These are phyloP conservation scores for Paguma larvata DNA, from an alignment of 2,797 vertebrate genomes.

Conservation along the genomic window DNA sequence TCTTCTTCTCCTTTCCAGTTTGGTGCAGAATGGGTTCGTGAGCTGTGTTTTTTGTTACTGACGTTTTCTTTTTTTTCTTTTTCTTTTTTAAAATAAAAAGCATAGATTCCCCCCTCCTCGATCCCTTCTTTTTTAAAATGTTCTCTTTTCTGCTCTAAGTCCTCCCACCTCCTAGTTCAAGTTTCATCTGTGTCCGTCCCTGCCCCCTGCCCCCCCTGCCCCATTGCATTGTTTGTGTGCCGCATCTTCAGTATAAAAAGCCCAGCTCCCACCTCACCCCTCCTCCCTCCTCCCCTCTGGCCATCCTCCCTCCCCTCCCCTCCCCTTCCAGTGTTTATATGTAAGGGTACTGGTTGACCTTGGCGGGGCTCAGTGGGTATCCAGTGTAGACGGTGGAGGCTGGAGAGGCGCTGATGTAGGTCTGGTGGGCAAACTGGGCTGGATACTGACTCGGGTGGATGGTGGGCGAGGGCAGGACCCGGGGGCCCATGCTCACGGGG, in stretches of 20 bases:
- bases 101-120: constrained; percentile 84
- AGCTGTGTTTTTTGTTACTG: constrained; percentile 82
- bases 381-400: constrained; percentile 99
- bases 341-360: constrained; percentile 99
- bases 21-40: constrained; percentile 86
- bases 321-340: constrained; percentile 91
- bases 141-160: constrained; percentile 85
- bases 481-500: constrained; percentile 97
- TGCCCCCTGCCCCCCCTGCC: constrained; percentile 33
- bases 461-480: constrained; percentile 96
- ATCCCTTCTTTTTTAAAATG: constrained; percentile 81
- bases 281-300: constrained; percentile 38
- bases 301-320: constrained; percentile 54
- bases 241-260: constrained; percentile 79
- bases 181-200: constrained; percentile 79
- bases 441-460: constrained; percentile 98
- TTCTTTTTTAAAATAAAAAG: constrained; percentile 90
- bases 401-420: constrained; percentile 99
- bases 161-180: constrained; percentile 87
- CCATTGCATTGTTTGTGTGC: constrained; percentile 85
- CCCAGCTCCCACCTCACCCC: constrained; percentile 18
- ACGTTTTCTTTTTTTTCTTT: constrained; percentile 80
- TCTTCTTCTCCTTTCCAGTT: constrained; percentile 84
- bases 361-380: constrained; percentile 99
- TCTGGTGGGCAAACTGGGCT: constrained; percentile 98